Evolutionary conservation across 2,888 invertebrate genomes (phyloP), one percentile per base, ranked within the genome.

Genomic region (Spisula subtruncata): DNA sequence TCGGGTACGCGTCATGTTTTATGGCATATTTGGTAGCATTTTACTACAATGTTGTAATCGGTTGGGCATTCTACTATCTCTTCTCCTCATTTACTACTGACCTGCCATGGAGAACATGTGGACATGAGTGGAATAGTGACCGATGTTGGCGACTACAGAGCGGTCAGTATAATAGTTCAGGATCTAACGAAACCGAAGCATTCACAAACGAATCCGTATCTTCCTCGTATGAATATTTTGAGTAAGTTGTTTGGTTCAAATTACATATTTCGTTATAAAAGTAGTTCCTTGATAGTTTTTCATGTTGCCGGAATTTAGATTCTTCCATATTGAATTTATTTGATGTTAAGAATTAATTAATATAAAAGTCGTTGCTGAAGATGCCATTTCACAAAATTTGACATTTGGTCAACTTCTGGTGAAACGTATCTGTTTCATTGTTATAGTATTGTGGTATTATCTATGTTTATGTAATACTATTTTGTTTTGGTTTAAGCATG

Each of bases 61-160:
- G 98, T 82, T 98, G 98, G 98, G 98, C 98, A 4, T 97, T 98
- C 93, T 98, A 98, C 97, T 98, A 98, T 97, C 97, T 98, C 93
- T 97, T 98, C 93, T 98, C 98, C 25, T 98, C 98, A 66, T 97
- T 97, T 94, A 97, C 98, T 10, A 48, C 86, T 25, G 98, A 79
- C 94, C 97, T 98, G 48, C 98, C 98, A 0, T 98, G 98, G 98
- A 97, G 98, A 86, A 98, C 98, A 94, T 98, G 98, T 96, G 98
- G 98, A 96, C 98, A 98, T 97, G 97, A 98, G 0, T 98, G 98
- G 98, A 98, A 98, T 97, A 98, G 98, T 0, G 97, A 97, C 0
- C 97, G 97, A 92, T 98, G 98, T 96, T 96, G 96, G 95, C 93
- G 94, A 90, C 92, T 92, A 10, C 41, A 48, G 12, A 90, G 91